Conservation (phyloP, 30 jellyfish, hydroid and myxozoan genomes). For the Nemopilema nomurai region DNA sequence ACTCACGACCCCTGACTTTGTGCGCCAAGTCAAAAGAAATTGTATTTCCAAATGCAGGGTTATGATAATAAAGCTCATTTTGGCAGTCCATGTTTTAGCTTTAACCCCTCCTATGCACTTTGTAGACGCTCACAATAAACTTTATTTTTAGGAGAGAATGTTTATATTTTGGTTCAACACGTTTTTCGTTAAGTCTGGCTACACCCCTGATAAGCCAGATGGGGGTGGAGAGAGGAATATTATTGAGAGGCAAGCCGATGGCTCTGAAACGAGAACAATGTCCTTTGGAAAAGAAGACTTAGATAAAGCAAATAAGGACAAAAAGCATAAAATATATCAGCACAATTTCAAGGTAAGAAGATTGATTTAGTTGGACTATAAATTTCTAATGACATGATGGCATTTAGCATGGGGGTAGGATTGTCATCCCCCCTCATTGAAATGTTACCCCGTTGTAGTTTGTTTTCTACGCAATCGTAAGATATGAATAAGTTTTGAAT, state of each 20-base stretch:
- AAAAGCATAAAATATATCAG: conserved; percentile 88
- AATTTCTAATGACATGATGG: too few relatives aligned
- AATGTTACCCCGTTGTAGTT: too few relatives aligned
- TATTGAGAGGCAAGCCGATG: conserved; percentile 34
- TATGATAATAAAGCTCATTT: too few relatives aligned
- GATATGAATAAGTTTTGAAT: too few relatives aligned
- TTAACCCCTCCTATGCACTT: background rate
- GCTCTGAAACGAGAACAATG: conserved; percentile 49
- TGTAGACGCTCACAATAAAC: background rate
- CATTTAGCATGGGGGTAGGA: too few relatives aligned
- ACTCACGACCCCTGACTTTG: too few relatives aligned
- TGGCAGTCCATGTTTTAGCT: too few relatives aligned
- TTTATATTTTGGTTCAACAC: conserved; percentile 93
- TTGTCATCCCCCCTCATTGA: too few relatives aligned
- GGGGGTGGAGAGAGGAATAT: conserved; percentile 78
- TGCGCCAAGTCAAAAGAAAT: too few relatives aligned
- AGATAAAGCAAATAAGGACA: conserved; percentile 97
- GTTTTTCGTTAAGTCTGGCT: conserved; percentile 77
- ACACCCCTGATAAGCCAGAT: conserved; percentile 89
- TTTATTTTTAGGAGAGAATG: conserved; percentile 87
- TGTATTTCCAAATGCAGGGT: too few relatives aligned
- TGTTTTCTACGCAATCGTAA: too few relatives aligned
- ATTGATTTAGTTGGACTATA: too few relatives aligned
- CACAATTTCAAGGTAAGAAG: conserved; percentile 79
- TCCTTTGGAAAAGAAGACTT: conserved; percentile 72